These are phyloP conservation scores for Epizoanthus ramosus DNA, from an alignment of 92 coral and sea anemone species.

Conservation along the genomic window DNA sequence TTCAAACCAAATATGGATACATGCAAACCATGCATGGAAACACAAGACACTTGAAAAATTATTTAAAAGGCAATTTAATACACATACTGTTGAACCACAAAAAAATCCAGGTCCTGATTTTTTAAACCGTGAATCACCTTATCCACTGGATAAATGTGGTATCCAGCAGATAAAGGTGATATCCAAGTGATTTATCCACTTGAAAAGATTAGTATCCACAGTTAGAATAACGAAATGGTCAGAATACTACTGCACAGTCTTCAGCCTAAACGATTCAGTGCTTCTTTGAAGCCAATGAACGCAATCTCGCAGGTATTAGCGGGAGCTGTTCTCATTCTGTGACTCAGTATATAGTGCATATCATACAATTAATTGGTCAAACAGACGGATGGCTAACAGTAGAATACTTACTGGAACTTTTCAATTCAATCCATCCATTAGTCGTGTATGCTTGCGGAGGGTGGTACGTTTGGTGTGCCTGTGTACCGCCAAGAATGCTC, in stretches of 20 bases:
- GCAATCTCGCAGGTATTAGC: background rate
- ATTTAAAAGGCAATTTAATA: too few species aligned
- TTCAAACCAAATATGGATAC: background rate
- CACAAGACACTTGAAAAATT: background rate
- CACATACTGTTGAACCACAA: too few species aligned
- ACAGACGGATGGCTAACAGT: background rate
- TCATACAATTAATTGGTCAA: background rate
- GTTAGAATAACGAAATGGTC: too few species aligned
- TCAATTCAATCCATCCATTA: conserved; percentile 25
- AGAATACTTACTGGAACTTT: conserved; percentile 19
- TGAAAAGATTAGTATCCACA: too few species aligned
- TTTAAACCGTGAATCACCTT: too few species aligned
- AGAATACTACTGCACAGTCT: too few species aligned
- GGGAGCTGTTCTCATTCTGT: background rate
- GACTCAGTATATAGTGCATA: background rate
- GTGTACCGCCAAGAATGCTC: conserved; percentile 11
- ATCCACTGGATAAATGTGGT: too few species aligned
- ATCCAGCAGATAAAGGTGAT: too few species aligned
- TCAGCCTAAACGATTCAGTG: too few species aligned
- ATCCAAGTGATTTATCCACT: too few species aligned
- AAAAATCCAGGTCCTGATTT: too few species aligned
- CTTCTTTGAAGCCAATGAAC: too few species aligned
- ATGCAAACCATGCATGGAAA: background rate
- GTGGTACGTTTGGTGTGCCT: background rate
- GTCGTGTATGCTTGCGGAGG: background rate